Percentiles rank a stretch among this genome's conserved stretches.
phyloP scores from a whole-genome alignment of 2,113 vertebrate species.

The Saiga tatarica region DNA sequence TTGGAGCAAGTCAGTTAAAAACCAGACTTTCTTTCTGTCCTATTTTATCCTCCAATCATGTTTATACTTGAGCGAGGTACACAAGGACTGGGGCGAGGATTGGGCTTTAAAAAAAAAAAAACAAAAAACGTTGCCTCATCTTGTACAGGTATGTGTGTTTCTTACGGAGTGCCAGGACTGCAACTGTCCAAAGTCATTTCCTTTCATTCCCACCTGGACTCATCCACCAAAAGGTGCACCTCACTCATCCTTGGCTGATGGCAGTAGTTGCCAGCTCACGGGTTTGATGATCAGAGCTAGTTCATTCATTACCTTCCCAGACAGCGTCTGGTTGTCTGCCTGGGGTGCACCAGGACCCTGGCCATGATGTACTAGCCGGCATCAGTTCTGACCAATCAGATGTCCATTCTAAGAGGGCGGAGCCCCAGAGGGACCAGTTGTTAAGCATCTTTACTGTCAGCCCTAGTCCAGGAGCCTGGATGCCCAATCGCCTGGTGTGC shows the following conservation, averaged over 20 bases:
- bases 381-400: neutral
- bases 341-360: neutral
- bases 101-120: neutral
- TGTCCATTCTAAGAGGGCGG: neutral
- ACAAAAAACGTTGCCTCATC: neutral
- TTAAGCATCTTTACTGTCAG: neutral
- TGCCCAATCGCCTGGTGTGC: neutral
- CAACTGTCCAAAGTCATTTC: neutral
- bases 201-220: neutral
- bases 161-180: neutral
- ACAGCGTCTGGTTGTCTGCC: neutral
- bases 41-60: conserved; percentile 33
- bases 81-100: neutral
- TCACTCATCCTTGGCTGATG: neutral
- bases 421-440: neutral
- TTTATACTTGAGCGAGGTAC: neutral
- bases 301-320: neutral
- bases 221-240: neutral
- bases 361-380: neutral
- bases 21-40: conserved; percentile 13
- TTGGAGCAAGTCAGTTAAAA: conserved; percentile 53
- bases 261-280: neutral
- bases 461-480: neutral
- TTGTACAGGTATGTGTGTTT: neutral
- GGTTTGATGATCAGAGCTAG: neutral